Evolutionary conservation across 2,888 invertebrate genomes (phyloP), one percentile per base, ranked within the genome.

Genomic region (Synanthedon formicaeformis): DNA sequence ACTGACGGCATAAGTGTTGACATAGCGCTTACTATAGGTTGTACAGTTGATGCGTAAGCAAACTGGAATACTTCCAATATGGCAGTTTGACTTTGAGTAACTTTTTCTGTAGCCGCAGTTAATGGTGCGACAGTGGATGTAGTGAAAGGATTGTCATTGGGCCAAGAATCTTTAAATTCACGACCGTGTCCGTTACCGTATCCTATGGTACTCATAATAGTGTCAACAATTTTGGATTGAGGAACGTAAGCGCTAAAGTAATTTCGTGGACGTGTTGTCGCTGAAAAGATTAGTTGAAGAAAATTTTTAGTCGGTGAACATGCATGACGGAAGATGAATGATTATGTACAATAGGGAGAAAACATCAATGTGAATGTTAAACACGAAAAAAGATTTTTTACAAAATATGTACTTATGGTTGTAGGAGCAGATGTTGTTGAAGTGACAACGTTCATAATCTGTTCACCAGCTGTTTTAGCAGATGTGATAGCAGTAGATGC

Each of bases 61-160:
- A 88, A 88, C 69, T 88, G 86, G 73, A 88, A 86, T 59, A 86
- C 82, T 72, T 88, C 84, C 70, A 88, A 77, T 78, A 88, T 82
- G 60, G 88, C 86, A 54, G 88, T 83, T 66, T 85, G 86, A 57
- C 86, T 78, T 66, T 78, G 81, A 53, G 89, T 84, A 58, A 81
- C 79, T 68, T 88, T 86, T 57, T 86, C 80, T 53, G 81, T 69
- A 60, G 82, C 81, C 58, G 81, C 74, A 52, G 84, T 79, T 64
- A 84, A 71, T 60, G 89, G 80, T 57, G 82, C 72, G 55, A 80
- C 74, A 60, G 80, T 75, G 53, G 86, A 82, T 55, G 84, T 81
- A 59, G 87, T 87, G 63, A 88, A 86, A 59, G 88, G 88, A 65
- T 88, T 79, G 68, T 88, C 87, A 59, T 88, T 87, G 51, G 83